Evolutionary conservation across 2,797 vertebrate genomes (phyloP).

Genomic region (Scolopax bukidnonensis): DNA sequence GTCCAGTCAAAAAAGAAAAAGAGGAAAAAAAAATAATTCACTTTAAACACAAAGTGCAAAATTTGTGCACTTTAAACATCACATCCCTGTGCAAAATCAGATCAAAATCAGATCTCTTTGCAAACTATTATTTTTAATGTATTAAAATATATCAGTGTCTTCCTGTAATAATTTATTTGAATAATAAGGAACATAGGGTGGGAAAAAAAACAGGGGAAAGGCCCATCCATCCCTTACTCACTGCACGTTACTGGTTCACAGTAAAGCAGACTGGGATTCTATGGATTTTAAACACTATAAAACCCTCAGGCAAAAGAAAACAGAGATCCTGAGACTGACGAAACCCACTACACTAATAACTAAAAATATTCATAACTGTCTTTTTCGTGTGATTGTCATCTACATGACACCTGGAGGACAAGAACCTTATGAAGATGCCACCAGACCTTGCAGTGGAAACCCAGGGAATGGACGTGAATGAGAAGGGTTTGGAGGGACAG

Average conservation of each 20-base stretch:
- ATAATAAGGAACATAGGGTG: neutral
- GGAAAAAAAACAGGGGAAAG: neutral
- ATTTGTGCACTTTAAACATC: too few relatives aligned
- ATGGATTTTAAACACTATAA: neutral
- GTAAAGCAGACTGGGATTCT: neutral
- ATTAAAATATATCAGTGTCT: neutral
- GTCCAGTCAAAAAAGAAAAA: neutral
- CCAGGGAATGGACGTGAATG: neutral
- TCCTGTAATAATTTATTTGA: neutral
- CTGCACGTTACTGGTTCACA: neutral
- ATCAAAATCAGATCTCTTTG: neutral
- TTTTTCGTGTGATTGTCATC: neutral
- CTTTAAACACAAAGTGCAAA: neutral
- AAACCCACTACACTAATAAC: neutral
- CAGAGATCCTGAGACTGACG: neutral
- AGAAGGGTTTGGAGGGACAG: neutral
- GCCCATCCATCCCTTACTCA: neutral
- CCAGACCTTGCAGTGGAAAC: rapidly evolving
- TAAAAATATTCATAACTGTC: neutral
- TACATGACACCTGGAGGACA: neutral
- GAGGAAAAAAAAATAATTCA: too few relatives aligned
- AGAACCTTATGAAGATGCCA: neutral
- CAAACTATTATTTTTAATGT: neutral
- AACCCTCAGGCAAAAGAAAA: neutral
- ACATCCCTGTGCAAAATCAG: too few relatives aligned